These are phyloP conservation scores for Ephydatia muelleri DNA, from an alignment of 37 sponge, comb jelly and placozoan species.

Conservation along the genomic window DNA sequence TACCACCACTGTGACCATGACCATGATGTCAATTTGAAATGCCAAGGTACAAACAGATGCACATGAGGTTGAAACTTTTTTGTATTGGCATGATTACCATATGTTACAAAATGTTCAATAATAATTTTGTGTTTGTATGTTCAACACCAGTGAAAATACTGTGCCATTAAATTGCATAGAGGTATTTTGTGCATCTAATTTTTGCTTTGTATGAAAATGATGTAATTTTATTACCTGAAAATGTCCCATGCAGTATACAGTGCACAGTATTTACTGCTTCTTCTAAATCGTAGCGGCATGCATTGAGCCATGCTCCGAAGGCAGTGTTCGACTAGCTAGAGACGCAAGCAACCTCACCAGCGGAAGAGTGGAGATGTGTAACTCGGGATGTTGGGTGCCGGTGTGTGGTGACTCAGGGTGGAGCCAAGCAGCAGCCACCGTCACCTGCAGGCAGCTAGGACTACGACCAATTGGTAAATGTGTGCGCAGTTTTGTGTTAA, in stretches of 20 bases:
- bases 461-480: neutral
- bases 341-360: neutral
- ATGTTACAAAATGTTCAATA: no score
- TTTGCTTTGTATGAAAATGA: no score
- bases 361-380: slow-evolving; percentile 7
- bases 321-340: neutral
- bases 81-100: no score
- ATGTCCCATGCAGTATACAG: no score
- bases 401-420: slow-evolving; percentile 1
- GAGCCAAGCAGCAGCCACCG: neutral
- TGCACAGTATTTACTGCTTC: no score
- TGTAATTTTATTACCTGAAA: no score
- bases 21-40: neutral
- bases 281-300: neutral
- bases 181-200: no score
- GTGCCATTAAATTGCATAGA: no score
- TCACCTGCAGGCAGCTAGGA: slow-evolving; percentile 10
- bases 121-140: no score
- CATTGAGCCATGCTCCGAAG: neutral
- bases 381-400: neutral
- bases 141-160: no score
- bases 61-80: no score
- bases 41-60: neutral
- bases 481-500: no score
- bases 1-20: neutral